Percentiles rank a stretch among this genome's conserved stretches.
These are phyloP conservation scores for Pachycephus smyrnensis DNA, from an alignment of 2,888 invertebrate genomes.

Conservation along the genomic window DNA sequence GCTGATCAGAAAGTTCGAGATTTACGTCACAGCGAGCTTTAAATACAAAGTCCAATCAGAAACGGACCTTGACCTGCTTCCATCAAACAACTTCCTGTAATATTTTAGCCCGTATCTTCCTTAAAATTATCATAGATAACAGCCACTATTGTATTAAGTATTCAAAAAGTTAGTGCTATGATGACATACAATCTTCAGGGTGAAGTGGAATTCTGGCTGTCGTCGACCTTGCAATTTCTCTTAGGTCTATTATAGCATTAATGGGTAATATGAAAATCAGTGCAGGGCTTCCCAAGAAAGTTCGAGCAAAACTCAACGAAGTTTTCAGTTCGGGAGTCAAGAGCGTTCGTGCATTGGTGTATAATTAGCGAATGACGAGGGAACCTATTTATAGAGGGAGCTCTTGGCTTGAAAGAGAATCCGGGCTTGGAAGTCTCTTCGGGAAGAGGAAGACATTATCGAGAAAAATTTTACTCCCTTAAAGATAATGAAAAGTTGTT, in stretches of 20 bases:
- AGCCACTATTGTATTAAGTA: background rate
- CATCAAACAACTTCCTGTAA: background rate
- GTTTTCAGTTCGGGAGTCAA: background rate
- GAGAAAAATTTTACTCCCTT: background rate
- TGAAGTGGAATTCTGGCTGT: background rate
- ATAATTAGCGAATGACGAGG: slow-evolving; percentile 63
- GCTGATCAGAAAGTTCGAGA: background rate
- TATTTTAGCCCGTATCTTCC: background rate
- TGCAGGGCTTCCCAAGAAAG: background rate
- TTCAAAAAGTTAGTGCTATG: background rate
- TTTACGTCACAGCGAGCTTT: background rate
- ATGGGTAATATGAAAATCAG: background rate
- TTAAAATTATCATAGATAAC: background rate
- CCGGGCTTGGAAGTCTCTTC: slow-evolving; percentile 22
- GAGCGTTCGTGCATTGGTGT: slow-evolving; percentile 43
- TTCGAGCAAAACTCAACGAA: background rate
- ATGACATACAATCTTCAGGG: background rate
- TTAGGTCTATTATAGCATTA: background rate
- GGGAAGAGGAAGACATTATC: background rate
- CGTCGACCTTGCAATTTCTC: background rate
- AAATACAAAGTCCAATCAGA: background rate
- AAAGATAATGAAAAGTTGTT: background rate
- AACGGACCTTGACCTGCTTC: background rate
- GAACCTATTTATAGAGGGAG: slow-evolving; percentile 59
- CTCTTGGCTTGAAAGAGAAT: slow-evolving; percentile 48